Conservation (phyloP, 2,113 vertebrate genomes). For the Phylloscopus trochilus region DNA sequence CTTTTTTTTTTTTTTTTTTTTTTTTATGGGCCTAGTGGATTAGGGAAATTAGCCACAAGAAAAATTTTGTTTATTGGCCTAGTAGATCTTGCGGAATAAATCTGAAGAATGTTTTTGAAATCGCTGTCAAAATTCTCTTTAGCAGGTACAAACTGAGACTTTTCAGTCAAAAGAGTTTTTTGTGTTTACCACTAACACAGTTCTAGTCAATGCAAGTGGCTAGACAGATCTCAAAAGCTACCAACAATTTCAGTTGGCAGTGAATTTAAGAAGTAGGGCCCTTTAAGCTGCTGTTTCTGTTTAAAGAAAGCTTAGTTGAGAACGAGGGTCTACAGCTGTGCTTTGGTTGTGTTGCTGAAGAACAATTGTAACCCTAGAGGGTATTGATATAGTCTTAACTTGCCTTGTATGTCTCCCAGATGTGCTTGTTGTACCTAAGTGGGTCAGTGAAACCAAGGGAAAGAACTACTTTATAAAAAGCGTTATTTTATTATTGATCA, state of each 20-base stretch:
- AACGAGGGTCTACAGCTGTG: background rate
- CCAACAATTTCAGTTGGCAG: background rate
- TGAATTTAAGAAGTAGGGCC: background rate
- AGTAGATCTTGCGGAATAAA: background rate
- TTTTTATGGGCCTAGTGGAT: background rate
- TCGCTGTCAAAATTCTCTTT: background rate
- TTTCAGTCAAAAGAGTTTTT: background rate
- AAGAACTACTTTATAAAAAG: background rate
- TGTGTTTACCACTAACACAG: background rate
- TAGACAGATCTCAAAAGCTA: background rate
- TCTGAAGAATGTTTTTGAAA: background rate
- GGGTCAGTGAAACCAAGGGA: background rate
- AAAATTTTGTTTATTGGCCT: background rate
- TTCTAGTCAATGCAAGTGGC: background rate
- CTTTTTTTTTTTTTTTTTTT: too few species aligned
- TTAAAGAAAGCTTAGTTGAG: background rate
- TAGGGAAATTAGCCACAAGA: background rate
- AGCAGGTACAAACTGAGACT: background rate
- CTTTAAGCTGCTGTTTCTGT: background rate
- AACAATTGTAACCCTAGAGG: background rate
- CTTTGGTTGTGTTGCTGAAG: background rate
- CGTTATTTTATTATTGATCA: background rate
- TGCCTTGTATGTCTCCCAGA: background rate
- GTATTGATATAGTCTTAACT: background rate
- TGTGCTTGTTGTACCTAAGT: background rate